These are phyloP conservation scores for Drosophila navojoa DNA, from an alignment of 1,140 invertebrate species.

Conservation along the genomic window DNA sequence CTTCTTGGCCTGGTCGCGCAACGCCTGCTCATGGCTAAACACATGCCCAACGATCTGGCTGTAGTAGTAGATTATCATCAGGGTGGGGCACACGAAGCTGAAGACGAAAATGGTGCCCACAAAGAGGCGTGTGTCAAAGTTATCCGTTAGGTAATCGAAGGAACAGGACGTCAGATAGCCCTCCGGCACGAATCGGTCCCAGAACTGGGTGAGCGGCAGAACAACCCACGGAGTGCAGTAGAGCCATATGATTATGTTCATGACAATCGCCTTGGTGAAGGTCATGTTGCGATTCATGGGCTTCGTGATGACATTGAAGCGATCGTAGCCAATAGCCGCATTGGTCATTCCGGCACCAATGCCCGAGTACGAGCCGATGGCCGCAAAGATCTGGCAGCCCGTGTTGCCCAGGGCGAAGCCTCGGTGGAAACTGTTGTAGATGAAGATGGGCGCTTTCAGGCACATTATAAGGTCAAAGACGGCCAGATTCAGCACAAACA, in stretches of 20 bases:
- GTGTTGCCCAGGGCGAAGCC: constrained; percentile 89
- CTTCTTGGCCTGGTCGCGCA: constrained; percentile 92
- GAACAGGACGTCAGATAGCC: constrained; percentile 92
- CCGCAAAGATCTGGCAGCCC: constrained; percentile 91
- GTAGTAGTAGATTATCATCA: constrained; percentile 92
- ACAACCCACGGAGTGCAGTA: constrained; percentile 92
- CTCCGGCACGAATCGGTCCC: constrained; percentile 93
- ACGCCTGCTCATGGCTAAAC: constrained; percentile 91
- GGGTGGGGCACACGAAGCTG: constrained; percentile 91
- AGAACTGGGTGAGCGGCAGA: constrained; percentile 90
- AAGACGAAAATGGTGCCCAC: constrained; percentile 90
- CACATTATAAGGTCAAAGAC: constrained; percentile 95
- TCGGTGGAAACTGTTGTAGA: constrained; percentile 92
- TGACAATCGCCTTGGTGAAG: constrained; percentile 89
- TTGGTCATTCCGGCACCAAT: constrained; percentile 92
- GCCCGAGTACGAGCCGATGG: constrained; percentile 91
- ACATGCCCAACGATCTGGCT: constrained; percentile 93
- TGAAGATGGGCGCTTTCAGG: constrained; percentile 93
- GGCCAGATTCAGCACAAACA: constrained; percentile 94
- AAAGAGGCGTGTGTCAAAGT: constrained; percentile 89
- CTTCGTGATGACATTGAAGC: constrained; percentile 90
- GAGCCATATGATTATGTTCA: constrained; percentile 90
- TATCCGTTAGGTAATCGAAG: constrained; percentile 92
- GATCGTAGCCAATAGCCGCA: constrained; percentile 83
- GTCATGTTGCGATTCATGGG: constrained; percentile 92